A percentile compares a stretch with the other conserved stretches of the same genome.
Evolutionary conservation across 2,113 vertebrate genomes (phyloP).

Genomic region (Dascyllus trimaculatus): DNA sequence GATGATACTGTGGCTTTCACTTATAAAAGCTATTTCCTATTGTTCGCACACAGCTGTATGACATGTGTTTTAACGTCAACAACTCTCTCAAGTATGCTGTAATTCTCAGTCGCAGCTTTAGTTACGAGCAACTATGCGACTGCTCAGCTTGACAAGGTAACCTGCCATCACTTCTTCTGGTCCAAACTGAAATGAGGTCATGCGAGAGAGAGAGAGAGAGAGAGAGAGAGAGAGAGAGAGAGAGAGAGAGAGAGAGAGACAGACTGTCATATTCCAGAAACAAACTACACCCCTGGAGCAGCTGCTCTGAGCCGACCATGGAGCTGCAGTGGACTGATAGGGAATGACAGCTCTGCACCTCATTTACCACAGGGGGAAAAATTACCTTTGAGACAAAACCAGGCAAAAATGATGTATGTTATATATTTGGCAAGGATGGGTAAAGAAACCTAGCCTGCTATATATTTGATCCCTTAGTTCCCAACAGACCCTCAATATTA

Average conservation of each 20-base stretch:
- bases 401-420: not conserved
- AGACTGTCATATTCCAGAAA: constrained; percentile 32
- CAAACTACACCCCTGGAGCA: constrained; percentile 54
- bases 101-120: constrained; percentile 6
- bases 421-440: not conserved
- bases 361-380: not conserved
- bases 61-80: constrained; percentile 2
- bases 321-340: constrained; percentile 41
- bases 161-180: constrained; percentile 22
- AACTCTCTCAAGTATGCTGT: constrained; percentile 11
- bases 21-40: not conserved
- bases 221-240: no score
- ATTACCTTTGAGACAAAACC: constrained; percentile 18
- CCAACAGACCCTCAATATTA: not conserved
- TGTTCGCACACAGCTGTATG: not conserved
- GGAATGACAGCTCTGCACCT: constrained; percentile 23
- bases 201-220: constrained; percentile 1
- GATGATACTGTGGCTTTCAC: constrained; percentile 14
- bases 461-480: not conserved
- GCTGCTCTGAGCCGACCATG: constrained; percentile 24
- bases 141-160: constrained; percentile 18
- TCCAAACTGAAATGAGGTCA: constrained; percentile 48
- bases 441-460: not conserved
- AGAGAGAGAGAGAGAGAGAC: no score
- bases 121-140: not conserved